Base-by-base conservation (phyloP, 2,113 vertebrate genomes). In the Festucalex cinctus region DNA sequence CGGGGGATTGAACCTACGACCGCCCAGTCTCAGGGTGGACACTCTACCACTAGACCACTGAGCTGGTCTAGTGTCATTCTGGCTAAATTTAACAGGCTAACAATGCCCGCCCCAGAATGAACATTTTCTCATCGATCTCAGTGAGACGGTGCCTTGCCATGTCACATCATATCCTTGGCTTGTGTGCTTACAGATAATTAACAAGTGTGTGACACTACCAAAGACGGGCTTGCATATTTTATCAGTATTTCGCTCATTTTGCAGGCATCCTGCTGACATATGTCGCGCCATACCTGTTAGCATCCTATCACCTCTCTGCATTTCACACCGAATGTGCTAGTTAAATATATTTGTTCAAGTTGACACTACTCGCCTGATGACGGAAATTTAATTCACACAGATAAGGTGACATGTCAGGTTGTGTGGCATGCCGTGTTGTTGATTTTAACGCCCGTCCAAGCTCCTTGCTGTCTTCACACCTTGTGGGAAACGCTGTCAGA, bases 351-450 rank as follows among this genome's bases (percentile, higher is more conserved):
- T n/a, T 69, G 81, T 53, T 70, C 0, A 44, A 68, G 70, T 22
- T 67, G 69, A 72, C 37, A 66, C 67, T 53, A 62, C 74, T 39
- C 9, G 61, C 51, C 13, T 14, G 57, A 36, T 65, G 77, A 81
- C 80, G 19, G n/a, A n/a, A n/a, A n/a, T 71, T 75, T 73, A 63
- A 77, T 60, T 80, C n/a, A n/a, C 61, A 32, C 61, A 69, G 76
- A 79, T 79, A 78, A 87, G 81, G 22, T 28, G 75, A 78, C 63
- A 5, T 63, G 80, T 82, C 80, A 73, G 78, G 72, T 65, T 54
- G 68, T n/a, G 57, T 9, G 46, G 57, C 36, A 1, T 19, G 68
- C 62, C 46, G 72, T 51, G 59, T 66, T 61, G 70, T 60, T 78
- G 68, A 57, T 78, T 65, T 68, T 16, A 49, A 69, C 60, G 13